These are phyloP conservation scores for Sylvicapra grimmia DNA, from an alignment of 2,113 vertebrate species.

Conservation along the genomic window DNA sequence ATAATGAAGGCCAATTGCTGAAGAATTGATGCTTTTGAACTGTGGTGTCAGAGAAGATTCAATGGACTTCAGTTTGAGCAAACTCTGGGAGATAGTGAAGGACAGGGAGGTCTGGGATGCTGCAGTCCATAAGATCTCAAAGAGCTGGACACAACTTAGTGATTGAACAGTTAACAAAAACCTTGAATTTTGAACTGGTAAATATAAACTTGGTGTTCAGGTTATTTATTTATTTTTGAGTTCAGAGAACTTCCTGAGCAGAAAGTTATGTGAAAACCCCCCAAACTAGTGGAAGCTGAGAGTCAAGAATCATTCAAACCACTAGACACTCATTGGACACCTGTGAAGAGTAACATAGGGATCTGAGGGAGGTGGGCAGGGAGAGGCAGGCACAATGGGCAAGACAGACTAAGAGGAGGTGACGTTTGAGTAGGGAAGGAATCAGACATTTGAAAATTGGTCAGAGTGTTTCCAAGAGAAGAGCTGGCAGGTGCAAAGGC, in stretches of 20 bases:
- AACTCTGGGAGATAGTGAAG: background rate
- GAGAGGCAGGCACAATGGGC: too few relatives aligned
- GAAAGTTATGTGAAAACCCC: background rate
- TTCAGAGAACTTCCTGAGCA: background rate
- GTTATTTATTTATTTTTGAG: background rate
- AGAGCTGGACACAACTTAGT: background rate
- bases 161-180: background rate
- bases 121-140: background rate
- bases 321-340: background rate
- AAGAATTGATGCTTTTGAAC: background rate
- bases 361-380: background rate
- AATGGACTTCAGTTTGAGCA: background rate
- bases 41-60: background rate
- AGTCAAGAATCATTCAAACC: background rate
- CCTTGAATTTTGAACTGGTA: background rate
- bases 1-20: background rate
- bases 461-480: background rate
- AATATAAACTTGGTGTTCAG: background rate
- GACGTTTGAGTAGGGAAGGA: background rate
- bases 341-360: background rate
- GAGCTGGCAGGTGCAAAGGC: background rate
- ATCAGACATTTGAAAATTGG: background rate
- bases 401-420: background rate
- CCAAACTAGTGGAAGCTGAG: background rate
- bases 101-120: background rate